A percentile compares a stretch with the other conserved stretches of the same genome.
Evolutionary conservation across 1,140 invertebrate genomes (phyloP).

Genomic region (Brachionus manjavacas): DNA sequence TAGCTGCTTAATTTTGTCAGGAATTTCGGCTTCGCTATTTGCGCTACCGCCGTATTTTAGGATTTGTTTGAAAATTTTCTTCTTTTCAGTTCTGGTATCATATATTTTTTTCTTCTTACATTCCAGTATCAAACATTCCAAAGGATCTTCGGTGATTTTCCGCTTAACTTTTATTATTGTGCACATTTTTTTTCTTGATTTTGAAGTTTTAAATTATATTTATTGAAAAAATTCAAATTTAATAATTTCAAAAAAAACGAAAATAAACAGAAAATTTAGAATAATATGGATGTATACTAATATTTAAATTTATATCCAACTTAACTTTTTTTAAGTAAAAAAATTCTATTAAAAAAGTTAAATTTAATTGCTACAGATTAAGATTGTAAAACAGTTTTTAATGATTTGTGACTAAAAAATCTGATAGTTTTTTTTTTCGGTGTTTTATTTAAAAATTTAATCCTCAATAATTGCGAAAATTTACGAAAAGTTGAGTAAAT

Average conservation of each 20-base stretch:
- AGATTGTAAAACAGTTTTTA: too few relatives aligned
- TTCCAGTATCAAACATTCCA: slow-evolving; percentile 24
- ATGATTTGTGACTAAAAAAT: too few relatives aligned
- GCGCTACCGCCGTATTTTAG: slow-evolving; percentile 24
- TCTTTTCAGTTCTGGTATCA: background rate
- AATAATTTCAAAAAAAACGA: background rate
- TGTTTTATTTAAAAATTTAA: too few relatives aligned
- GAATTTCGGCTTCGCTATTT: background rate
- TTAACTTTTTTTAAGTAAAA: too few relatives aligned
- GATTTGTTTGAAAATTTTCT: slow-evolving; percentile 32
- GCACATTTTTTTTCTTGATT: slow-evolving; percentile 26
- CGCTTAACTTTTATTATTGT: slow-evolving; percentile 33
- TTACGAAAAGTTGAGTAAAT: too few relatives aligned
- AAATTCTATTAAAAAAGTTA: too few relatives aligned
- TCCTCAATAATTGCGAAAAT: too few relatives aligned
- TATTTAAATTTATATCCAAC: too few relatives aligned
- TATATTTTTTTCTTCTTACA: slow-evolving; percentile 40
- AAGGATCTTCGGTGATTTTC: slow-evolving; percentile 38
- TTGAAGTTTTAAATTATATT: background rate
- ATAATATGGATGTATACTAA: too few relatives aligned
- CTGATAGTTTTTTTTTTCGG: too few relatives aligned
- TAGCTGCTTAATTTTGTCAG: slow-evolving; percentile 4
- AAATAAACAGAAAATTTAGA: background rate
- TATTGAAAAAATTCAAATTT: background rate
- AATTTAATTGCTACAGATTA: too few relatives aligned